Conservation (phyloP, 2,797 vertebrate genomes). For the Pygocentrus nattereri region DNA sequence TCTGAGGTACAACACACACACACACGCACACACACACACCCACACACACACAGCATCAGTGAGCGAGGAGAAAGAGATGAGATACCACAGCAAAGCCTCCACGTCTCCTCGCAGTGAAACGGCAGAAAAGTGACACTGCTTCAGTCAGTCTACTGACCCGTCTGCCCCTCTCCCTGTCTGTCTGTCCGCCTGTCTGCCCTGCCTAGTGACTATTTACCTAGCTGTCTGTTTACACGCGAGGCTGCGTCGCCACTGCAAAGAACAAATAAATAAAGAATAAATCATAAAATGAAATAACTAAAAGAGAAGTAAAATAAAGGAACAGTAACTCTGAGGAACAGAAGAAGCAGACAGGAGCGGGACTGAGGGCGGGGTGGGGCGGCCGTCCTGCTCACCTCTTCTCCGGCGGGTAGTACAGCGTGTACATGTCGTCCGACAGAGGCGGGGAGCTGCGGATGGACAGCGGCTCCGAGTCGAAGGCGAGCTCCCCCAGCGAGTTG, state of each 20-base stretch:
- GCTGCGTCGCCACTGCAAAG: conserved; percentile 35
- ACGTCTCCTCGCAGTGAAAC: not conserved
- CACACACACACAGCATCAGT: conserved; percentile 80
- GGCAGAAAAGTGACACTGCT: conserved; percentile 13
- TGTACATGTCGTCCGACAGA: conserved; percentile 85
- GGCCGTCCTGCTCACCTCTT: conserved; percentile 85
- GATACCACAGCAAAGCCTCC: conserved; percentile 67
- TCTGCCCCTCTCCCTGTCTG: conserved; percentile 13
- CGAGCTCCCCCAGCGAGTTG: conserved; percentile 87
- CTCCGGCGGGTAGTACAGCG: conserved; percentile 88
- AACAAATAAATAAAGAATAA: conserved; percentile 64
- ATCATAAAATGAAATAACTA: not conserved
- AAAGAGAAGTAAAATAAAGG: not conserved
- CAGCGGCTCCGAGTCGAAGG: conserved; percentile 87
- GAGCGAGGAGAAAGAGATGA: conserved; percentile 70
- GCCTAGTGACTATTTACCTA: conserved; percentile 50
- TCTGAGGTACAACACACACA: conserved; percentile 83
- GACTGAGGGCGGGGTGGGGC: not conserved
- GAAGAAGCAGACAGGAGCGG: conserved; percentile 68
- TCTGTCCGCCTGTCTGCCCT: conserved; percentile 15
- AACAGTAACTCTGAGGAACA: conserved; percentile 68
- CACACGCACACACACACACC: conserved; percentile 82
- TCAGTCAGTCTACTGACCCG: conserved; percentile 39
- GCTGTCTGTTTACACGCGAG: conserved; percentile 4
- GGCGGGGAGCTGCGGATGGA: conserved; percentile 88